Evolutionary conservation across 2,113 vertebrate genomes (phyloP).

Genomic region (Pagrus major): DNA sequence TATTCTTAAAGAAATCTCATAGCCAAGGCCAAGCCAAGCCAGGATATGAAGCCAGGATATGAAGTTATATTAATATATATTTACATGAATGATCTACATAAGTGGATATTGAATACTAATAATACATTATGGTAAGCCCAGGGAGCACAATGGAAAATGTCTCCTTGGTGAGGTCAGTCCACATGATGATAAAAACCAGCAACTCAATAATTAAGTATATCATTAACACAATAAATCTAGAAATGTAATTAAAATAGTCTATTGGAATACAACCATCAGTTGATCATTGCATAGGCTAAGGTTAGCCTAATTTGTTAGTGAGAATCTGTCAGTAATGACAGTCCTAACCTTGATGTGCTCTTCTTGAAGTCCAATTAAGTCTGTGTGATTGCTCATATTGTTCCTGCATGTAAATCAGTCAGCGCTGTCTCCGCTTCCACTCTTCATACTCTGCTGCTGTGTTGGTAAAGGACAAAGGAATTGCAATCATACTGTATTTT

Average conservation of each 20-base stretch:
- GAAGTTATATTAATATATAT: conserved; percentile 26
- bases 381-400: conserved; percentile 75
- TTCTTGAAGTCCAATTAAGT: conserved; percentile 76
- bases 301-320: conserved; percentile 72
- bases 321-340: conserved; percentile 69
- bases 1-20: conserved; percentile 19
- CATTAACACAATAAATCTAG: conserved; percentile 71
- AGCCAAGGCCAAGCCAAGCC: conserved; percentile 16
- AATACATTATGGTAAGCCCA: conserved; percentile 39
- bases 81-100: conserved; percentile 29
- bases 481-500: conserved; percentile 36
- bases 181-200: conserved; percentile 59
- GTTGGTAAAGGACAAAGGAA: conserved; percentile 41
- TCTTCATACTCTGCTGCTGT: conserved; percentile 36
- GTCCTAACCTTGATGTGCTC: conserved; percentile 75
- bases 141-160: conserved; percentile 41
- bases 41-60: conserved; percentile 17
- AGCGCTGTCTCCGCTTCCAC: conserved; percentile 32
- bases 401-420: conserved; percentile 72
- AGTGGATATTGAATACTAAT: conserved; percentile 67
- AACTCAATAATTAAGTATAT: conserved; percentile 68
- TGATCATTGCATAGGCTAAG: conserved; percentile 60
- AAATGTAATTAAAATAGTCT: conserved; percentile 65
- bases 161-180: conserved; percentile 68
- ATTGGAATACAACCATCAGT: conserved; percentile 57